These are phyloP conservation scores for Melanostoma mellinum DNA, from an alignment of 2,888 invertebrate species.

Conservation along the genomic window DNA sequence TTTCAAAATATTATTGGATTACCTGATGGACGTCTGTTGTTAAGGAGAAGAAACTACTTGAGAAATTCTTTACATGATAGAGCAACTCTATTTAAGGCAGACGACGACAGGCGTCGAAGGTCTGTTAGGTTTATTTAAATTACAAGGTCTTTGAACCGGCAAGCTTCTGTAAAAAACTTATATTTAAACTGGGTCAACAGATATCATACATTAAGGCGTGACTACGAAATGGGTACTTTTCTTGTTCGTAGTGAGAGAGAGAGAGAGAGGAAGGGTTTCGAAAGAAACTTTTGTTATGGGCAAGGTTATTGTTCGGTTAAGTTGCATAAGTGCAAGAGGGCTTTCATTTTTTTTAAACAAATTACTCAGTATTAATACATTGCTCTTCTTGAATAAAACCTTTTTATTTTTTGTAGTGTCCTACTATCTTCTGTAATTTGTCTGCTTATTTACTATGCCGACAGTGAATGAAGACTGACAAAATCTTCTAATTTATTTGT, in stretches of 20 bases:
- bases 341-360: neutral
- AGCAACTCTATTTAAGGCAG: conserved; percentile 22
- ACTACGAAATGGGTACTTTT: conserved; percentile 7
- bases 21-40: conserved; percentile 18
- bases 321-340: neutral
- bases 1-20: conserved; percentile 34
- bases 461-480: no score
- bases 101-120: conserved; percentile 28
- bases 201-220: conserved; percentile 35
- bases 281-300: conserved; percentile 9
- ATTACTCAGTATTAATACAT: neutral
- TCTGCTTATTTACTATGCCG: no score
- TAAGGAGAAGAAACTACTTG: conserved; percentile 9
- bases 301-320: neutral
- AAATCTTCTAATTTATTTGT: no score
- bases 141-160: conserved; percentile 38
- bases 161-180: neutral
- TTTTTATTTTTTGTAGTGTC: no score
- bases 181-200: conserved; percentile 33
- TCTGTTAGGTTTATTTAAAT: conserved; percentile 42
- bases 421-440: no score
- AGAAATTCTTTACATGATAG: conserved; percentile 7
- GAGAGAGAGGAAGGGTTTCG: neutral
- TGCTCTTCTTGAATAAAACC: no score
- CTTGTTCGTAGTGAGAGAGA: conserved; percentile 17